Conservation (phyloP, 2,888 invertebrate species). For the Andricus curvator region DNA sequence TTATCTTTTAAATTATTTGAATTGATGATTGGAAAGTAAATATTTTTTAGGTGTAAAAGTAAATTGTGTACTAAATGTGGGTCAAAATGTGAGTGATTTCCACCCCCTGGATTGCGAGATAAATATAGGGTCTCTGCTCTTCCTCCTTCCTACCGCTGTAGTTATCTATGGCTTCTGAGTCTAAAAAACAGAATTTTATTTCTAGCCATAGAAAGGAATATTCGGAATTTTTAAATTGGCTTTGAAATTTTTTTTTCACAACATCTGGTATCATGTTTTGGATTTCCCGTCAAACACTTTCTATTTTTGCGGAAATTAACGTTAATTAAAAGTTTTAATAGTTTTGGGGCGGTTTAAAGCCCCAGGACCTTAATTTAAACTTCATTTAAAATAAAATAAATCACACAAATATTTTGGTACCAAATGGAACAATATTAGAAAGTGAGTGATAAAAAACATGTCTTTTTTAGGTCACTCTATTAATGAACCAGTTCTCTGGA, state of each 20-base stretch:
- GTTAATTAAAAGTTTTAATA: too few relatives aligned
- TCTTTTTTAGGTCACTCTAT: too few relatives aligned
- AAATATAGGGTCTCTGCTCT: slow-evolving; percentile 15
- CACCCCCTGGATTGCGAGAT: slow-evolving; percentile 34
- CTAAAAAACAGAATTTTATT: not conserved
- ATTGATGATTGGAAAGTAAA: not conserved
- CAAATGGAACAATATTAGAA: too few relatives aligned
- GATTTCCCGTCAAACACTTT: too few relatives aligned
- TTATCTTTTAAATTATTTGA: not conserved
- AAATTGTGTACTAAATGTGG: not conserved
- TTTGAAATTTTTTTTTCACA: not conserved
- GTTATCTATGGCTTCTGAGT: not conserved
- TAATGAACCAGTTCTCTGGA: too few relatives aligned
- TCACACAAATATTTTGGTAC: too few relatives aligned
- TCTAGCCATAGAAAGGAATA: not conserved
- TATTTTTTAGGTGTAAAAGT: not conserved
- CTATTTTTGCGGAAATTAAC: too few relatives aligned
- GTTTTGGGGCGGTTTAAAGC: too few relatives aligned
- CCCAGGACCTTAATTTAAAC: too few relatives aligned
- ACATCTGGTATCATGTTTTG: too few relatives aligned
- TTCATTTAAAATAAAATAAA: too few relatives aligned
- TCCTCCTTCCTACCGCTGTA: not conserved
- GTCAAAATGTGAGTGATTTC: slow-evolving; percentile 15
- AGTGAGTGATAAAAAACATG: too few relatives aligned
- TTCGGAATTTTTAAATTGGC: not conserved